phyloP scores from a whole-genome alignment of 2,113 vertebrate genomes.

The Tyto alba region DNA sequence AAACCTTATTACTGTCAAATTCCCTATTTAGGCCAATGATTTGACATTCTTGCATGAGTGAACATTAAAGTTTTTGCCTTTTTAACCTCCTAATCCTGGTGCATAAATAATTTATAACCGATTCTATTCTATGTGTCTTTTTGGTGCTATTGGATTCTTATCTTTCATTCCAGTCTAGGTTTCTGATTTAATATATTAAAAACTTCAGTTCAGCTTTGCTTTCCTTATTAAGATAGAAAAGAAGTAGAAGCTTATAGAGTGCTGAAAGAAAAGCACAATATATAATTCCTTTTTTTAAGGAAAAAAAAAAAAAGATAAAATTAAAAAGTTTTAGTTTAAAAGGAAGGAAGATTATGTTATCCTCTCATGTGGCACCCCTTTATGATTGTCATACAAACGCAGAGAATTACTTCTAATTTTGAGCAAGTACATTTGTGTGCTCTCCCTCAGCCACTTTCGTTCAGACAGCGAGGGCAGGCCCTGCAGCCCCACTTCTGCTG shows the following conservation, averaged over 20 bases:
- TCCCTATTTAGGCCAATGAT: constrained; percentile 60
- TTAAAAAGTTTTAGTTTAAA: background rate
- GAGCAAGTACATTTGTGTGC: background rate
- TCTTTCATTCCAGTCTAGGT: constrained; percentile 59
- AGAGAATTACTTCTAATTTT: background rate
- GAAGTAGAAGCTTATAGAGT: background rate
- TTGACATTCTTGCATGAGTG: constrained; percentile 68
- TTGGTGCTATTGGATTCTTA: constrained; percentile 63
- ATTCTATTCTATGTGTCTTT: constrained; percentile 63
- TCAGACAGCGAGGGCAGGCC: background rate
- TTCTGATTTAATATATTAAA: constrained; percentile 56
- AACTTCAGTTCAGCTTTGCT: constrained; percentile 8
- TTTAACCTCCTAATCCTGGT: constrained; percentile 69
- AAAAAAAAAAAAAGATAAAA: background rate
- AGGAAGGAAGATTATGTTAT: background rate
- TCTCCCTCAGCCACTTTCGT: background rate
- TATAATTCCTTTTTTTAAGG: background rate
- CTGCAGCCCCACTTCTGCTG: background rate
- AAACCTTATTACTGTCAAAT: constrained; percentile 70
- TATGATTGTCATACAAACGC: background rate
- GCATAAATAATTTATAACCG: constrained; percentile 69
- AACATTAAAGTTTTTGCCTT: constrained; percentile 69
- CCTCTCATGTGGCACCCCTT: background rate
- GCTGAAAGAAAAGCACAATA: background rate
- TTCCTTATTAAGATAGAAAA: constrained; percentile 28